Base-by-base conservation (phyloP, 2,113 vertebrate species). In the Rissa tridactyla region DNA sequence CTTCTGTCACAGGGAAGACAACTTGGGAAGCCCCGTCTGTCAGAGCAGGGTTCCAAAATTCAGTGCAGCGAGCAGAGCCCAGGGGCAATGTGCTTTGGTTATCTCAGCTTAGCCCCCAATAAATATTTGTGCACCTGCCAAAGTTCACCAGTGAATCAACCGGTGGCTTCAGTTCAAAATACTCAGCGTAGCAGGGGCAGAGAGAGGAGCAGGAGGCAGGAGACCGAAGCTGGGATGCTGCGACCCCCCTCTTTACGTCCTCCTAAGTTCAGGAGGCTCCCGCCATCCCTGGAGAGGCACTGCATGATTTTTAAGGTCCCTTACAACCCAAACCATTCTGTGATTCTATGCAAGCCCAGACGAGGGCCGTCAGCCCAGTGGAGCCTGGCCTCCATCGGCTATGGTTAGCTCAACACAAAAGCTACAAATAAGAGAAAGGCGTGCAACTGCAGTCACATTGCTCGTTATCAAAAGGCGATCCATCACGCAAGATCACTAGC, bases 61-160 rank as follows among this genome's bases (percentile, higher is more conserved):
- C 79, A 36, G 49, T 5, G 23, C 2, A 18, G 72, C 78, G 25
- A 17, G 6, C 5, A 10, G n/a, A 85, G 68, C 72, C 19, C 62
- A 10, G 65, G 60, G 68, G 30, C 75, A 86, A 58, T 1, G 42
- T 44, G 85, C 86, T 65, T 61, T 1, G 38, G 55, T 92, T 88
- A 90, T 86, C 90, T 87, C 89, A 51, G 38, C 80, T 86, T 1
- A 66, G 57, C 23, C 73, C 93, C 91, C 87, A 38, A 60, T 72
- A 92, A 94, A 92, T 91, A 91, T 82, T 70, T 84, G 91, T 72
- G 87, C 83, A 78, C 42, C 87, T 92, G 73, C 90, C 94, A 91
- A 92, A 91, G 91, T 90, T 96, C 95, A 93, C 65, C 80, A 18
- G 40, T 4, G 47, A 92, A 82, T 36, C 86, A 73, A 66, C 8